Base-by-base conservation (phyloP, 2,797 vertebrate species). In the Orientallactaga sibirica region DNA sequence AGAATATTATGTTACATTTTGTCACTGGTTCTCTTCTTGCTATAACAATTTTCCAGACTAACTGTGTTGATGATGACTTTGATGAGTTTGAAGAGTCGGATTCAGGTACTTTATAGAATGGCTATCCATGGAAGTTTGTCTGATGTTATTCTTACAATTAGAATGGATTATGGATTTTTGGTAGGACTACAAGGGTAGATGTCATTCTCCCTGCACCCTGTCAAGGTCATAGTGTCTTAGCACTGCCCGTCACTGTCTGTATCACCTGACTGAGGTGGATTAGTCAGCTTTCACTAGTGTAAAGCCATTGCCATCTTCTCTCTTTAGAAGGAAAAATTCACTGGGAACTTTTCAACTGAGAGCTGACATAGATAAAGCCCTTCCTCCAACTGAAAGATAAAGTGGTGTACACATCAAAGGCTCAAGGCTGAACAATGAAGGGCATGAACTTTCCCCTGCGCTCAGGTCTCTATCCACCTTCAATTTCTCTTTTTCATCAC, bases 211-310 rank as follows among this genome's bases (percentile, higher is more conserved):
- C 22, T 24, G 2, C 4, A 5, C 27, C 9, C 16, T 70, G 3
- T 55, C 5, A 7, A 27, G 48, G 33, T 10, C 0, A 0, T 8
- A 25, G 5, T 7, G 16, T 15, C 11, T 58, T 37, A 66, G 4
- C 18, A 20, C 0, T 1, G n/a, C 48, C 61, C 0, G 3, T 33
- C 20, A 7, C 3, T 58, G 18, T 0, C 3, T 37, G 19, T 43
- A 11, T 24, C 10, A 0, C 37, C 71, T 41, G 55, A 29, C 25
- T 25, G 6, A 61, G 15, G 18, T 64, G 14, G 7, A 12, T 14
- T 19, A 18, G 9, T 90, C 55, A 82, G 24, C 5, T 5, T 29
- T 76, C 27, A 25, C 52, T 9, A 27, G 33, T 27, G 0, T 4
- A 9, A 80, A 43, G 33, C 29, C 15, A 58, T 68, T 20, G 24